Conservation (phyloP, 2,888 invertebrate species). For the Bombylius discolor region DNA sequence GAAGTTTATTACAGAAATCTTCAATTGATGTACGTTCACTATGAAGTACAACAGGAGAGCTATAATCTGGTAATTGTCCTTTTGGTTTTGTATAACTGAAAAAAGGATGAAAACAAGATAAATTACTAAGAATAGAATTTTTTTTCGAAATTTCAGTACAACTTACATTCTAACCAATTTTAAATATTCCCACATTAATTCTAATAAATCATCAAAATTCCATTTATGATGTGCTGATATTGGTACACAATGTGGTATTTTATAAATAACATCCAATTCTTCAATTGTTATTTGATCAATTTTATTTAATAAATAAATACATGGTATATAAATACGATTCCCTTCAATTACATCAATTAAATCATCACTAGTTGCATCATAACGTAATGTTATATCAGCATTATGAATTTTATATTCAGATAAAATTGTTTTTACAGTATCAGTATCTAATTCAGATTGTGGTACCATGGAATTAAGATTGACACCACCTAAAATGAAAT, state of each 20-base stretch:
- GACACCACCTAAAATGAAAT: slow-evolving; percentile 51
- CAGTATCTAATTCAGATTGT: slow-evolving; percentile 87
- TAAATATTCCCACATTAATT: slow-evolving; percentile 98
- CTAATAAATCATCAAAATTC: slow-evolving; percentile 96
- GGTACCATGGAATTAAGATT: slow-evolving; percentile 85
- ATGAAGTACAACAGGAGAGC: slow-evolving; percentile 88
- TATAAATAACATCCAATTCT: slow-evolving; percentile 95
- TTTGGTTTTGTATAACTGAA: slow-evolving; percentile 93
- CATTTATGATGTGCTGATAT: slow-evolving; percentile 99
- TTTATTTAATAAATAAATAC: slow-evolving; percentile 97
- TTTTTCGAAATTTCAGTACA: neutral
- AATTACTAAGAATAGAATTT: slow-evolving; percentile 2
- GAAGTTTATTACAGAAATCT: slow-evolving; percentile 97
- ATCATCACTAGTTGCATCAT: slow-evolving; percentile 94
- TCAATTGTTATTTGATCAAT: slow-evolving; percentile 94
- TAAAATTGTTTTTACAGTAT: slow-evolving; percentile 88
- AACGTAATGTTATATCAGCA: slow-evolving; percentile 89
- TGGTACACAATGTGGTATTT: slow-evolving; percentile 99
- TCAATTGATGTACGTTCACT: slow-evolving; percentile 77
- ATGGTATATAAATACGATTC: slow-evolving; percentile 94
- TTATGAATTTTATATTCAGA: slow-evolving; percentile 98
- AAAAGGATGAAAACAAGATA: neutral
- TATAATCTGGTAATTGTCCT: slow-evolving; percentile 97
- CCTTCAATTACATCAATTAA: slow-evolving; percentile 98
- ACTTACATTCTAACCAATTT: slow-evolving; percentile 80